Base-by-base conservation (phyloP, 2,113 vertebrate species). In the Gymnarchus niloticus region DNA sequence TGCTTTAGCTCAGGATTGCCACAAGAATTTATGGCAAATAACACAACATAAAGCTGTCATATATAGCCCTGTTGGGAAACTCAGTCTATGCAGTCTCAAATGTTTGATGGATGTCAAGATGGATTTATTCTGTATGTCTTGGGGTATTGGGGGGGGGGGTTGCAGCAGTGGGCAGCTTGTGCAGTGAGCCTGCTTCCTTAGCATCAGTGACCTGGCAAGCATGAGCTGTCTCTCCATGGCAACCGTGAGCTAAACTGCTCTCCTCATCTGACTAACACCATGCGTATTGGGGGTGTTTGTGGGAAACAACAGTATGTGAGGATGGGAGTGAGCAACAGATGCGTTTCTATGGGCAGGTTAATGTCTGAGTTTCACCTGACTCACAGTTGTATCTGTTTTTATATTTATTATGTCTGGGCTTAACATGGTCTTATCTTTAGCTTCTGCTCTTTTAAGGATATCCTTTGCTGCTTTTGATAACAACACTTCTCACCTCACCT, bases 191-290 rank as follows among this genome's bases (percentile, higher is more conserved):
- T 90, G 73, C 57, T 6, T 84, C 59, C 83, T 1, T 56, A 76
- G 44, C 48, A 1, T 61, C 17, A 51, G 6, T 25, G 17, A 52
- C 86, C 76, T 89, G 88, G 89, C 87, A 89, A 88, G 85, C 88
- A 88, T 87, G 91, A 90, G 87, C 88, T 56, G 87, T 56, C 37
- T 90, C 88, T 87, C 89, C 54, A 88, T 90, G 87, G 87, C 80
- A 90, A 87, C 90, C 87, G 87, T 92, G 90, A 92, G 90, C 91
- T 90, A 90, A 91, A 89, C 88, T 88, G 17, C 83, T 86, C 23
- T 89, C 85, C 41, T 90, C 83, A 83, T 37, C 78, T 81, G 46
- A 28, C 88, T 89, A 37, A 87, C 86, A 83, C 48, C 85, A 86
- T 87, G 85, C 83, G 85, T 54, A 56, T n/a, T 56, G 85, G 82